Evolutionary conservation across 2,797 vertebrate genomes (phyloP).

Genomic region (Epinephelus coioides): DNA sequence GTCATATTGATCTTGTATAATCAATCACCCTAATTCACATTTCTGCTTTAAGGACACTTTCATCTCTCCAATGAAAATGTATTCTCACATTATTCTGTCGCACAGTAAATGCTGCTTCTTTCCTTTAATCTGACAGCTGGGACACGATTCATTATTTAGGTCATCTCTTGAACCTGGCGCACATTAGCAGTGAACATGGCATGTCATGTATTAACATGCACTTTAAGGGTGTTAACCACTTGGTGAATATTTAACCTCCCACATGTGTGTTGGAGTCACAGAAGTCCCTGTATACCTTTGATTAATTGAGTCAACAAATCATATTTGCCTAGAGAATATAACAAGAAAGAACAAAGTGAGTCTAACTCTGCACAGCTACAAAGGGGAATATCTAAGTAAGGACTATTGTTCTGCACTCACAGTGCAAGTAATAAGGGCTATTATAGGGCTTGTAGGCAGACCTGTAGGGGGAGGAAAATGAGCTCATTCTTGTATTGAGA

Average conservation of each 20-base stretch:
- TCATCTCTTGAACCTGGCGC: constrained; percentile 48
- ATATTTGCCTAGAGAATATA: constrained; percentile 41
- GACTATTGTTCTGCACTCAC: constrained; percentile 66
- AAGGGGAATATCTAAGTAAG: constrained; percentile 50
- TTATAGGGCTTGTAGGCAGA: constrained; percentile 59
- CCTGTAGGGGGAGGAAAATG: constrained; percentile 58
- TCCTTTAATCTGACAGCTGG: constrained; percentile 32
- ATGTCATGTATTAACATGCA: constrained; percentile 57
- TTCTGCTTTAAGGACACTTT: constrained; percentile 31
- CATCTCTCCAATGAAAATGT: constrained; percentile 33
- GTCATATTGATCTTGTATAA: constrained; percentile 54
- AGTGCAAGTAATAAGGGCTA: constrained; percentile 62
- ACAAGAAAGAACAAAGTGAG: constrained; percentile 43
- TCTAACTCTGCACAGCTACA: constrained; percentile 43
- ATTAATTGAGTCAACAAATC: constrained; percentile 60
- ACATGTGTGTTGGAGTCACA: constrained; percentile 34
- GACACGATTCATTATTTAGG: constrained; percentile 61
- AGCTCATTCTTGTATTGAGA: constrained; percentile 51
- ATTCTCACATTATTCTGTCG: background rate
- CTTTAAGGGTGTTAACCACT: constrained; percentile 68
- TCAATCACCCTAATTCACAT: constrained; percentile 51
- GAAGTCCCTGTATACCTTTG: constrained; percentile 42
- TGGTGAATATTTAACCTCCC: constrained; percentile 67
- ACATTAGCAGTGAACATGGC: constrained; percentile 57
- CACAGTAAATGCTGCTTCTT: constrained; percentile 1